Conservation (phyloP, 2,797 vertebrate genomes). For the Rhynchonycteris naso region DNA sequence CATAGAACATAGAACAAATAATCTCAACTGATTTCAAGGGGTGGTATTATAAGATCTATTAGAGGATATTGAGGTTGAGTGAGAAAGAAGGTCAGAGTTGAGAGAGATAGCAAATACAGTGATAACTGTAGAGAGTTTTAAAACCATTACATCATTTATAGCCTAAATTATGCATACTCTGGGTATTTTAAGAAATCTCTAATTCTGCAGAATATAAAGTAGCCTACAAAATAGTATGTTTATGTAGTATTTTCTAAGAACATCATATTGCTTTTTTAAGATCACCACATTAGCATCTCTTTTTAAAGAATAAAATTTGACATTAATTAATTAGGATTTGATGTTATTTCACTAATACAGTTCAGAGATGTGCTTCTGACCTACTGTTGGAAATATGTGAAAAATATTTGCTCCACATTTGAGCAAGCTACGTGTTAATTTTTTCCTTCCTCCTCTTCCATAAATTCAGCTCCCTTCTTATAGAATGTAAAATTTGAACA, state of each 20-base stretch:
- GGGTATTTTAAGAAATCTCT: conserved; percentile 27
- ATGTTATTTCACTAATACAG: not conserved
- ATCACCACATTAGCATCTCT: not conserved
- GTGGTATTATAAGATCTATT: not conserved
- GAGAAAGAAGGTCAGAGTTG: not conserved
- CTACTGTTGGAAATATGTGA: conserved; percentile 44
- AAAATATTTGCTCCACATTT: conserved; percentile 38
- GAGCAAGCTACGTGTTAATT: not conserved
- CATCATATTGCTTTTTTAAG: conserved; percentile 38
- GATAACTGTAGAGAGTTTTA: not conserved
- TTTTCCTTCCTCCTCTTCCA: not conserved
- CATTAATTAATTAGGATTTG: conserved; percentile 12
- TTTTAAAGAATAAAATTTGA: conserved; percentile 4
- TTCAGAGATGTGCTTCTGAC: conserved; percentile 20
- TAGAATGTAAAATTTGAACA: conserved; percentile 28
- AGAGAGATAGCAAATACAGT: not conserved
- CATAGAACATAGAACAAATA: not conserved
- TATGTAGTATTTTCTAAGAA: conserved; percentile 9
- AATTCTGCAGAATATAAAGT: not conserved
- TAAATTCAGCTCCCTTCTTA: not conserved
- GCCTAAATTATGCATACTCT: not conserved
- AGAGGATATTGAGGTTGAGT: not conserved
- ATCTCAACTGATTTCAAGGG: not conserved
- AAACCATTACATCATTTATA: not conserved
- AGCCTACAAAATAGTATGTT: conserved; percentile 23